Base-by-base conservation (phyloP, 2,888 invertebrate species). In the Dioctria linearis region DNA sequence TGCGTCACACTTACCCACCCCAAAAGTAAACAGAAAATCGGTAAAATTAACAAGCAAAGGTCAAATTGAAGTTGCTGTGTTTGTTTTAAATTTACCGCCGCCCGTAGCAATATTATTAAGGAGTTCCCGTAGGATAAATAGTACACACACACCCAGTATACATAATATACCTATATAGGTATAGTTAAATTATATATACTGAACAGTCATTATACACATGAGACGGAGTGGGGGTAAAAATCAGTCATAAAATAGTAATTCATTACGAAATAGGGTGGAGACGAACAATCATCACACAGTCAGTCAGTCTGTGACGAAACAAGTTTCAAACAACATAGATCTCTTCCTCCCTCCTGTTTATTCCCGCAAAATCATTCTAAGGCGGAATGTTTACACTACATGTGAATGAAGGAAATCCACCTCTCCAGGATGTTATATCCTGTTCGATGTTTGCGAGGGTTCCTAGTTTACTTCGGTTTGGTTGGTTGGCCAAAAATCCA, bases 401-500 rank as follows among this genome's bases (percentile, higher is more conserved):
- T 40, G 25, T 25, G 25, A 25, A 25, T 25, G 25, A 25, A 25
- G 40, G 39, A 43, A 57, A 13, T 75, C 75, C 75, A 57, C 39
- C 75, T 59, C 75, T 75, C 25, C 59, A 43, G 43, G 61, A 59
- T 75, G 61, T 61, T 57, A 42, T 61, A 13, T 54, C 75, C 43
- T 13, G 59, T n/a, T 59, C 42, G 75, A 9, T 25, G 25, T 25
- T 25, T 25, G 42, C 39, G 73, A 57, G 54, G 54, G 73, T 57
- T 57, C 43, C 75, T 25, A 40, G 42, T 75, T 75, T 75, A 25
- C 59, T 13, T 75, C 43, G 61, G 43, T 43, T 75, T 57, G 61
- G 75, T 61, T 75, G 75, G 75, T 61, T 75, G 57, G 75, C 75
- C 46, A 57, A 75, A 71, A 75, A 59, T 75, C 43, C 43, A 25